Evolutionary conservation across 1,140 invertebrate genomes (phyloP), one percentile per base, ranked within the genome.

Genomic region (Mycetomoellerius zeteki): DNA sequence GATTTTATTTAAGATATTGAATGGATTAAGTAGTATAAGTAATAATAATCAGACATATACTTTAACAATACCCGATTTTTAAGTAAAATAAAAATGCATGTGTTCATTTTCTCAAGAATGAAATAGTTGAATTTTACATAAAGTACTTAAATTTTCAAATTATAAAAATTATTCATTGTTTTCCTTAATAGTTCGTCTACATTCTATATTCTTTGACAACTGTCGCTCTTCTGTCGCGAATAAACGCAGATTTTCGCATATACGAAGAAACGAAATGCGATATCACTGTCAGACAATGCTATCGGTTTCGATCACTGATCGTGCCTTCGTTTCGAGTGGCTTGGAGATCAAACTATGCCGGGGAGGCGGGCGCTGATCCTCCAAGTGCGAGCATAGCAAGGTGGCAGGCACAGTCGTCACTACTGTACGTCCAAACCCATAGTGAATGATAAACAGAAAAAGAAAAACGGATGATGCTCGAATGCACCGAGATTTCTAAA

Each of bases 331-430:
- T 89, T 80, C 62, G 43, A 72, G 73, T 86, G 75, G 90, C 91
- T 88, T 86, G 92, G 84, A 89, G 91, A 91, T 92, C 88, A 92
- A 93, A 91, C 82, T 87, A 56, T 65, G 82, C 65, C 89, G 71
- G 76, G 60, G 52, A 27, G 80, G 33, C 24, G 80, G 37, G 81
- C 84, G 88, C 86, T 92, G 93, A 94, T 94, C 93, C 93, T 94
- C 92, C 93, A 94, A 93, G 91, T 90, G 92, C 92, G 92, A 92
- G 89, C 92, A 92, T 86, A 93, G 93, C 92, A 91, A 93, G 92
- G 92, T 93, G 91, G 93, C 93, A 94, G 93, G 93, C 93, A 94
- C 92, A 93, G 92, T 93, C 89, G 87, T 93, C 89, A 91, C 90
- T 92, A 93, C 90, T 92, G 77, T 89, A 91, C 89, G 88, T 93